Base-by-base conservation (phyloP, 2,113 vertebrate species). In the Corythornis madagascariensis region DNA sequence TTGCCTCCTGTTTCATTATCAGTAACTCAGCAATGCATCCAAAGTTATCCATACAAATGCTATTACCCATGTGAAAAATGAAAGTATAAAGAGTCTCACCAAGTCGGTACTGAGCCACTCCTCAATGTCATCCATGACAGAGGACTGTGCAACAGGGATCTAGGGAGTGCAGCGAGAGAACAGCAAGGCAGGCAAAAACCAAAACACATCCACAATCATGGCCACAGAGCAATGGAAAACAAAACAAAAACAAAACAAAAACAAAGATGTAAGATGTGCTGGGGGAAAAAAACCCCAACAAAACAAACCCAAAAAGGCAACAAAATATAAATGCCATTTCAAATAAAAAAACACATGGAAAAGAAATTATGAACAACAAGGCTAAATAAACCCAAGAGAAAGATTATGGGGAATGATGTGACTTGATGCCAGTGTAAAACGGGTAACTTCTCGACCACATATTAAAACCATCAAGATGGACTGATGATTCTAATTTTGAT, bases 121-220 rank as follows among this genome's bases (percentile, higher is more conserved):
- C 98, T 99, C 99, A 98, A 99, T 99, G 98, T 99, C 99, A 98
- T 99, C 99, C 99, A 99, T 99, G 98, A 99, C 98, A 98, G 99
- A 99, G 98, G 99, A 98, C 98, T 99, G 99, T 90, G 97, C 97
- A 96, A 98, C 98, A 65, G 98, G 98, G 95, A 98, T 98, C 99
- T 99, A 98, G 82, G 97, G 96, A 97, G 97, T 96, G 98, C 97
- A 96, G 97, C 96, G 94, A 98, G 93, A 97, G 93, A 97, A 97
- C 97, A 97, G 97, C 83, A 95, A 97, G 97, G 95, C 97, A 96
- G 98, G 97, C 97, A 98, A 98, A 98, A 97, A 97, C 98, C 98
- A 97, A 97, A 98, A 97, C 89, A 97, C 95, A 98, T 96, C 92
- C 98, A 96, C 92, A 97, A 97, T 95, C 92, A 88, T 84, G 96